Evolutionary conservation across 1,140 invertebrate genomes (phyloP).

Genomic region (Pogonognathellus flavescens): DNA sequence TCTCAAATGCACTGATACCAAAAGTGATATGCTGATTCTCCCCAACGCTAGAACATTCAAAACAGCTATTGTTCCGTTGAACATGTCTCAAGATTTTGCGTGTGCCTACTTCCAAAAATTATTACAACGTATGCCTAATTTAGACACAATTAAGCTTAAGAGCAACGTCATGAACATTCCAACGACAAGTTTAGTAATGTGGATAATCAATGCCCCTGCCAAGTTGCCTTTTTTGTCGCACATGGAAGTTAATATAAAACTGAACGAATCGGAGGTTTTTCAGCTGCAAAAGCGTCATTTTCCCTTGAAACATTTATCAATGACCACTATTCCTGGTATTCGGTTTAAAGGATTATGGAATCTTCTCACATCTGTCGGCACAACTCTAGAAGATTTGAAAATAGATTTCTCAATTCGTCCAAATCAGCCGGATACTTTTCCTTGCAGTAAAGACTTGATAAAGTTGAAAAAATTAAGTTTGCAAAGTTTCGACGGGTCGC

Average conservation of each 20-base stretch:
- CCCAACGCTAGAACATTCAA: not conserved
- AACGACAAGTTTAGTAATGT: not conserved
- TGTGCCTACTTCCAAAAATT: not conserved
- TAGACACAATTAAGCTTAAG: not conserved
- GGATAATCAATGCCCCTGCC: not conserved
- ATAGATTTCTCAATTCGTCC: slow-evolving; percentile 19
- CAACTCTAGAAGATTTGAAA: slow-evolving; percentile 14
- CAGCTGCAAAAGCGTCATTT: not conserved
- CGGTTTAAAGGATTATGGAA: slow-evolving; percentile 19
- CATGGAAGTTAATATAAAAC: not conserved
- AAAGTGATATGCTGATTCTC: not conserved
- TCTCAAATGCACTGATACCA: not conserved
- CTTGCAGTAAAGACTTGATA: slow-evolving; percentile 33
- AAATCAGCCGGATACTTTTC: slow-evolving; percentile 23
- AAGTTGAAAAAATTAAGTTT: slow-evolving; percentile 21
- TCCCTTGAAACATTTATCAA: slow-evolving; percentile 3
- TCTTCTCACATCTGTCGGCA: slow-evolving; percentile 24
- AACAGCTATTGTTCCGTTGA: not conserved
- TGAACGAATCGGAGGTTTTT: not conserved
- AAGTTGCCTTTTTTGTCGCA: not conserved
- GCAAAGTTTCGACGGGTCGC: slow-evolving; percentile 33
- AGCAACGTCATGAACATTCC: not conserved
- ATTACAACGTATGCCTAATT: slow-evolving; percentile 20
- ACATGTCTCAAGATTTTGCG: not conserved
- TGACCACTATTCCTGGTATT: slow-evolving; percentile 27